Base-by-base conservation (phyloP, 2,888 invertebrate genomes). In the Nezara viridula region DNA sequence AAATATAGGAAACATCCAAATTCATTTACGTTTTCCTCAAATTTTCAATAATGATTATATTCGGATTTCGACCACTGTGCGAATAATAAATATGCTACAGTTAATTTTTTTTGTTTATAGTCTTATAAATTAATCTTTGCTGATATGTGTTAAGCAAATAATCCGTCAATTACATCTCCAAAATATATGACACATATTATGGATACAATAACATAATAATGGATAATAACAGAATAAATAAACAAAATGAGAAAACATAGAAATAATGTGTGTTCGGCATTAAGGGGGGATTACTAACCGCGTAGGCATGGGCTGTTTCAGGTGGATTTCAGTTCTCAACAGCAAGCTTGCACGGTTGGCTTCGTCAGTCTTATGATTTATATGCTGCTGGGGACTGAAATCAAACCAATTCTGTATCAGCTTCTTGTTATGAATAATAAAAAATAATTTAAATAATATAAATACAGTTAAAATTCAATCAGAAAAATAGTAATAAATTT, bases 301-400 rank as follows among this genome's bases (percentile, higher is more conserved):
- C 81, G 81, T 81, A 44, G 81, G 81, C 81, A 81, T 81, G 81
- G 81, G 81, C 40, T 81, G 81, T 81, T 81, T 81, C 81, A 81
- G 12, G 81, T 81, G 81, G 81, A 81, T 81, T 81, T 81, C 81
- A 81, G 81, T 81, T 81, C 81, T 81, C 81, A 81, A 81, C 81
- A 81, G 81, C 81, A 81, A 81, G 81, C 81, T 81, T 81, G 81
- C 44, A 81, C 81, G 44, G 81, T 81, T 81, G 81, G 44, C 81
- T 40, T 81, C 81, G 6, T 81, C 81, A 81, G 81, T 81, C 81
- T 81, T 81, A 81, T 81, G 81, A 81, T 81, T 81, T 81, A 47
- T 21, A 81, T 81, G 44, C 81, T 81, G 81, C 81, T 81, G 81
- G 40, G 81, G 81, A 81, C 81, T 81, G 81, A 81, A 81, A 81